A percentile compares a stretch with the other conserved stretches of the same genome.
Evolutionary conservation across 2,888 invertebrate species (phyloP).

Genomic region (Lypha dubia): DNA sequence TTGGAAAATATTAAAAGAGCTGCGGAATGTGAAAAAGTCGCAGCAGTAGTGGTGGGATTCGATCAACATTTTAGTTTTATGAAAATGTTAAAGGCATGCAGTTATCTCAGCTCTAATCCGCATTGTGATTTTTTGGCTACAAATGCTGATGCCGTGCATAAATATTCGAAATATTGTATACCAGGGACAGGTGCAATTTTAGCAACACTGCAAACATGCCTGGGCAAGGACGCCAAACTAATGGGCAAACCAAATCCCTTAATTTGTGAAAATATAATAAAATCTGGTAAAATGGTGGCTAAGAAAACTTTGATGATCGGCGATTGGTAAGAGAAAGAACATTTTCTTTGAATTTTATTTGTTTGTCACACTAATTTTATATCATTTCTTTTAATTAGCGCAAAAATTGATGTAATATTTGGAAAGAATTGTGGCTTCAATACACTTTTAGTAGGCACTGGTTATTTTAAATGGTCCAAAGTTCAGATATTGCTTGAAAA

Average conservation of each 20-base stretch:
- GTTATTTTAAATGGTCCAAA: conserved; percentile 88
- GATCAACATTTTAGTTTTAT: conserved; percentile 95
- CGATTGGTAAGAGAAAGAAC: conserved; percentile 80
- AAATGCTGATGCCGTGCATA: conserved; percentile 95
- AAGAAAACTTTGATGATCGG: conserved; percentile 86
- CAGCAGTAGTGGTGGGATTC: conserved; percentile 97
- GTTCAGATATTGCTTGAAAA: conserved; percentile 84
- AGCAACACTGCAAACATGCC: conserved; percentile 91
- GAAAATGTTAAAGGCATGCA: conserved; percentile 95
- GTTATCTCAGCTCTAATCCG: conserved; percentile 89
- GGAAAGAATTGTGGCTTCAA: conserved; percentile 94
- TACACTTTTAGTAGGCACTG: conserved; percentile 94
- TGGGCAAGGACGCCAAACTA: conserved; percentile 90
- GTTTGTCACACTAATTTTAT: background rate
- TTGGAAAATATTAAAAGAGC: conserved; percentile 84
- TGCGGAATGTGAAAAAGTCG: conserved; percentile 86
- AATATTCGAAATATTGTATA: conserved; percentile 88
- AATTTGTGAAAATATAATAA: conserved; percentile 88
- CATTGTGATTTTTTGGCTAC: conserved; percentile 93
- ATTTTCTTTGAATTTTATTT: background rate
- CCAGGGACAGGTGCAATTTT: conserved; percentile 95
- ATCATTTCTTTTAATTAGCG: conserved; percentile 84
- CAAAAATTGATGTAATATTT: conserved; percentile 95
- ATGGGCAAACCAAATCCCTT: conserved; percentile 95
- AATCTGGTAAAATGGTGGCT: conserved; percentile 90